phyloP scores from a whole-genome alignment of 2,113 vertebrate genomes.

The Lophius piscatorius region DNA sequence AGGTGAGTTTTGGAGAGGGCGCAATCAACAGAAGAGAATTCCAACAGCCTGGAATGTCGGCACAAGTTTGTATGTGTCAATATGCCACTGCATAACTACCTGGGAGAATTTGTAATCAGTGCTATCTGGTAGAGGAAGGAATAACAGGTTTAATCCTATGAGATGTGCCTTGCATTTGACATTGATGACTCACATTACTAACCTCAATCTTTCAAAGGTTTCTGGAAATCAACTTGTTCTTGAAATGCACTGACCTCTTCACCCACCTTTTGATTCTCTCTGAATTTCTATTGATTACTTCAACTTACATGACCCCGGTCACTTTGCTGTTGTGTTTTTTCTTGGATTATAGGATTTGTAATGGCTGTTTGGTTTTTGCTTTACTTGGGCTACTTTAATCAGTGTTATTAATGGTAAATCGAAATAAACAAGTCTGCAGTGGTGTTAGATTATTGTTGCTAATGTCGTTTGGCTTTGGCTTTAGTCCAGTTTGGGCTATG shows the following conservation, averaged over 20 bases:
- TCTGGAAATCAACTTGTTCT: constrained; percentile 72
- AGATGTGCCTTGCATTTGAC: constrained; percentile 54
- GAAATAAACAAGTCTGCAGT: constrained; percentile 36
- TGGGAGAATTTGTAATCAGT: constrained; percentile 47
- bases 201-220: constrained; percentile 69
- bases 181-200: constrained; percentile 58
- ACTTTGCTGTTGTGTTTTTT: constrained; percentile 38
- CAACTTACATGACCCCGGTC: constrained; percentile 42
- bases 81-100: constrained; percentile 33
- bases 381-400: constrained; percentile 42
- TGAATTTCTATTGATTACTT: constrained; percentile 70
- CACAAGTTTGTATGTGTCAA: constrained; percentile 22
- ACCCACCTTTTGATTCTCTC: constrained; percentile 66
- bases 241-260: constrained; percentile 58
- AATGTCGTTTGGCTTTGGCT: too few relatives aligned
- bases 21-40: constrained; percentile 13
- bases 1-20: neutral
- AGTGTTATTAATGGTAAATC: constrained; percentile 38
- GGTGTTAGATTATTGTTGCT: constrained; percentile 28
- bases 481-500: too few relatives aligned
- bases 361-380: constrained; percentile 56
- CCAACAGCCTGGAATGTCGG: constrained; percentile 17
- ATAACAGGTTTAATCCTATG: constrained; percentile 53
- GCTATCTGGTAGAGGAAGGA: constrained; percentile 46
- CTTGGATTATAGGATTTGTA: constrained; percentile 64